Percentiles rank a stretch among this genome's conserved stretches.
phyloP scores from a whole-genome alignment of 1,140 invertebrate genomes.

The Hyles vespertilio region DNA sequence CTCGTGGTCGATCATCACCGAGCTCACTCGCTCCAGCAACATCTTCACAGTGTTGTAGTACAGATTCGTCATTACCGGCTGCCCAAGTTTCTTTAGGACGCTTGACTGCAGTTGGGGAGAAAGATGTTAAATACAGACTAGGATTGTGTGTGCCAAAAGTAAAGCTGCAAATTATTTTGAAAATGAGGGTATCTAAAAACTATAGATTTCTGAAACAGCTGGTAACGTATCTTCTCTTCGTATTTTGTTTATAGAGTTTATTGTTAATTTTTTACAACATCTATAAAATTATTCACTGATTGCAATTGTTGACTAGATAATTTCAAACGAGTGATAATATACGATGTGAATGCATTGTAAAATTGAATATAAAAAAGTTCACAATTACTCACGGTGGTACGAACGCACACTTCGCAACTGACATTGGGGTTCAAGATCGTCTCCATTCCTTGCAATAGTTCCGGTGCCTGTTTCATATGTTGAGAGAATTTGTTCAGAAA shows the following conservation, averaged over 20 bases:
- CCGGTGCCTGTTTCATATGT: conserved; percentile 86
- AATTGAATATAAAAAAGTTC: conserved; percentile 7
- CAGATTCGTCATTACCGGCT: conserved; percentile 94
- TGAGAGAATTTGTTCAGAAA: conserved; percentile 92
- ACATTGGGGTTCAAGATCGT: conserved; percentile 91
- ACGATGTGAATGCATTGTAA: too few species aligned
- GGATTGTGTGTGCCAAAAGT: too few species aligned
- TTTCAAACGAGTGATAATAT: too few species aligned
- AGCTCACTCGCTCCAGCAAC: conserved; percentile 94
- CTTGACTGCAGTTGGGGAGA: conserved; percentile 69
- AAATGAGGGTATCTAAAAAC: too few species aligned
- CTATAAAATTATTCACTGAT: too few species aligned
- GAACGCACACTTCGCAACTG: conserved; percentile 92
- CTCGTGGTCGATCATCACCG: conserved; percentile 95
- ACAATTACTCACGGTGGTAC: conserved; percentile 79
- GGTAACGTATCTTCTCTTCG: too few species aligned
- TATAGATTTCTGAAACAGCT: too few species aligned
- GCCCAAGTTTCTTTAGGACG: conserved; percentile 95
- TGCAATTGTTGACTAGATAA: too few species aligned
- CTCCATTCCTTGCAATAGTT: conserved; percentile 90
- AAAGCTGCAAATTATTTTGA: too few species aligned
- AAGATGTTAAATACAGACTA: too few species aligned
- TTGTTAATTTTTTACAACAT: too few species aligned
- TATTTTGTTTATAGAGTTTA: too few species aligned
- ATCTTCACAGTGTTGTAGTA: conserved; percentile 98